Evolutionary conservation across 2,888 invertebrate genomes (phyloP).

Genomic region (Tricholauxania praeusta): DNA sequence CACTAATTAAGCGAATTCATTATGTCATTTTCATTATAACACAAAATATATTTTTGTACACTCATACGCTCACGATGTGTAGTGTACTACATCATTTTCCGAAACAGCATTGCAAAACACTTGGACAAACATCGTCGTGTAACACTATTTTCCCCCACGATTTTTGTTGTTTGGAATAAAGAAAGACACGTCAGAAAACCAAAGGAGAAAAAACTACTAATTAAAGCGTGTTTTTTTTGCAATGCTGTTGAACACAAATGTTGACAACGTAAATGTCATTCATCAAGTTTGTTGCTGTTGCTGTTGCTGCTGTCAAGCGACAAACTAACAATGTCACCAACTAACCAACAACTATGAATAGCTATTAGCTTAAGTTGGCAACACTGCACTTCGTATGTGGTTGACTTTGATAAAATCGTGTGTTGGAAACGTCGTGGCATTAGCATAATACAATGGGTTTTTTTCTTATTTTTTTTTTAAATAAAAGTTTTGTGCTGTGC

Average conservation of each 20-base stretch:
- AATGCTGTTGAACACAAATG: slow-evolving; percentile 5
- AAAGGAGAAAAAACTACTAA: not conserved
- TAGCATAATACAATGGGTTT: not conserved
- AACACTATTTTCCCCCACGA: not conserved
- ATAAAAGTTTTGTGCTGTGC: not conserved
- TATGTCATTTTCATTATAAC: not conserved
- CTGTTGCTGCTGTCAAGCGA: not conserved
- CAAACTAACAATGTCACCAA: too few species aligned
- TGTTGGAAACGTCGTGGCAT: too few species aligned
- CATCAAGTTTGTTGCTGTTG: not conserved
- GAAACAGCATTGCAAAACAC: too few species aligned
- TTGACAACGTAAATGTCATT: slow-evolving; percentile 2
- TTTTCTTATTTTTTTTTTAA: not conserved
- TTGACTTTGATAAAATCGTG: too few species aligned
- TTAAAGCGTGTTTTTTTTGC: not conserved
- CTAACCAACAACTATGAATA: too few species aligned
- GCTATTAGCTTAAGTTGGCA: too few species aligned
- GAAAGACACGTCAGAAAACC: not conserved
- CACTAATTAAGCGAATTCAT: not conserved
- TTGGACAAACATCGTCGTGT: not conserved
- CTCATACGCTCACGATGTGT: too few species aligned
- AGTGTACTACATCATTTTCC: too few species aligned
- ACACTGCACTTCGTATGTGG: too few species aligned
- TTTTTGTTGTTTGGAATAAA: not conserved
- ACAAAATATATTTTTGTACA: not conserved